Conservation (phyloP, 1,140 invertebrate genomes). For the Drosophila pseudoananassae region DNA sequence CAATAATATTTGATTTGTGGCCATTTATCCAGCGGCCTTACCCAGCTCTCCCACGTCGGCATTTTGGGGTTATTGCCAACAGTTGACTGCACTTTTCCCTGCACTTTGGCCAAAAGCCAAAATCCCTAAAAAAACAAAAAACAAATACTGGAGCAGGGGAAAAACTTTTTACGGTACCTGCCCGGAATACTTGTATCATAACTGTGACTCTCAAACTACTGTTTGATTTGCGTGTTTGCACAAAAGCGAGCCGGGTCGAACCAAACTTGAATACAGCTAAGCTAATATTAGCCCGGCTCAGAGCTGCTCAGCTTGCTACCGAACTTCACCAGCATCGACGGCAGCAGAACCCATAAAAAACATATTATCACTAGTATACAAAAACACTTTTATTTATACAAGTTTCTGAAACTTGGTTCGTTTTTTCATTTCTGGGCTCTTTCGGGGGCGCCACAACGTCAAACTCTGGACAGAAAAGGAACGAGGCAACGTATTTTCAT, state of each 20-base stretch:
- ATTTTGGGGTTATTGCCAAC: slow-evolving; percentile 44
- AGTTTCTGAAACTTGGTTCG: slow-evolving; percentile 41
- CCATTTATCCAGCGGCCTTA: slow-evolving; percentile 45
- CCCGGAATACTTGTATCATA: slow-evolving; percentile 52
- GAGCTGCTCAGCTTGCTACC: slow-evolving; percentile 33
- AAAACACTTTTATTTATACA: slow-evolving; percentile 51
- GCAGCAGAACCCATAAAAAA: slow-evolving; percentile 33
- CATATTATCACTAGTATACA: slow-evolving; percentile 45
- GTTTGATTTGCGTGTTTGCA: slow-evolving; percentile 72
- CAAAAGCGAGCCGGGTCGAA: slow-evolving; percentile 52
- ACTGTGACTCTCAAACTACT: slow-evolving; percentile 59
- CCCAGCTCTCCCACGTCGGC: slow-evolving; percentile 18
- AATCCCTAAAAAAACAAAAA: not conserved
- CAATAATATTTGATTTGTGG: slow-evolving; percentile 71
- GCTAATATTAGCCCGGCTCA: slow-evolving; percentile 73
- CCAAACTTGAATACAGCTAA: slow-evolving; percentile 76
- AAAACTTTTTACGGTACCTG: slow-evolving; percentile 23
- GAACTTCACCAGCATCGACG: slow-evolving; percentile 31
- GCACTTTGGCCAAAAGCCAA: slow-evolving; percentile 55
- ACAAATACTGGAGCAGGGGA: not conserved
- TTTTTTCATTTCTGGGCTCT: slow-evolving; percentile 5
- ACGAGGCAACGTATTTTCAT: slow-evolving; percentile 17
- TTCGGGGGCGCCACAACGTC: slow-evolving; percentile 33
- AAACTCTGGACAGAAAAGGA: not conserved
- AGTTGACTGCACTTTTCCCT: slow-evolving; percentile 62